phyloP scores from a whole-genome alignment of 2,797 vertebrate species.

The Chanos chanos region DNA sequence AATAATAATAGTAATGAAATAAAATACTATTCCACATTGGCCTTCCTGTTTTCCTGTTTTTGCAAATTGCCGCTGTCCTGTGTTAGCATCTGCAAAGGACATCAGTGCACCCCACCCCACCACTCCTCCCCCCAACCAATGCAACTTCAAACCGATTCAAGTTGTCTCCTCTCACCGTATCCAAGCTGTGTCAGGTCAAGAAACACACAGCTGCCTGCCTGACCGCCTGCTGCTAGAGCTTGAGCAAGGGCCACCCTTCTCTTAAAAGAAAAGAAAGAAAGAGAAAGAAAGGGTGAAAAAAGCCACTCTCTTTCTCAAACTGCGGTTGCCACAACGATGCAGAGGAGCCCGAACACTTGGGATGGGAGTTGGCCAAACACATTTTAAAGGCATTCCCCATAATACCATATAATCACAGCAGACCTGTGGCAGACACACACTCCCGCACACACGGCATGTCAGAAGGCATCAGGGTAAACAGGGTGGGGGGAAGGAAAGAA shows the following conservation, averaged over 20 bases:
- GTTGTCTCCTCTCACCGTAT: conserved; percentile 52
- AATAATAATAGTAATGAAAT: no score
- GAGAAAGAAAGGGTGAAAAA: conserved; percentile 42
- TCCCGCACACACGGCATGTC: conserved; percentile 14
- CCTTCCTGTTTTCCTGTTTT: conserved; percentile 64
- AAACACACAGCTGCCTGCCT: conserved; percentile 30
- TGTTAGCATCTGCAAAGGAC: conserved; percentile 60
- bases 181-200: no score
- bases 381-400: conserved; percentile 58
- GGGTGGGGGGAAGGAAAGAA: neutral
- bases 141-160: conserved; percentile 45
- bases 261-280: no score
- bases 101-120: conserved; percentile 41
- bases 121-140: conserved; percentile 10
- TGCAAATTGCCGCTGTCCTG: conserved; percentile 61
- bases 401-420: conserved; percentile 55
- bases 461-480: conserved; percentile 21
- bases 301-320: conserved; percentile 50
- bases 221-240: no score
- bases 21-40: conserved; percentile 58
- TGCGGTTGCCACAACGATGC: conserved; percentile 48
- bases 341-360: conserved; percentile 42
- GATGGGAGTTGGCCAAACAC: conserved; percentile 53
- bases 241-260: conserved; percentile 36
- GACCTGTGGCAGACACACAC: conserved; percentile 9